A percentile compares a stretch with the other conserved stretches of the same genome.
These are phyloP conservation scores for Desmophyllum pertusum DNA, from an alignment of 92 coral and sea anemone species.

Conservation along the genomic window DNA sequence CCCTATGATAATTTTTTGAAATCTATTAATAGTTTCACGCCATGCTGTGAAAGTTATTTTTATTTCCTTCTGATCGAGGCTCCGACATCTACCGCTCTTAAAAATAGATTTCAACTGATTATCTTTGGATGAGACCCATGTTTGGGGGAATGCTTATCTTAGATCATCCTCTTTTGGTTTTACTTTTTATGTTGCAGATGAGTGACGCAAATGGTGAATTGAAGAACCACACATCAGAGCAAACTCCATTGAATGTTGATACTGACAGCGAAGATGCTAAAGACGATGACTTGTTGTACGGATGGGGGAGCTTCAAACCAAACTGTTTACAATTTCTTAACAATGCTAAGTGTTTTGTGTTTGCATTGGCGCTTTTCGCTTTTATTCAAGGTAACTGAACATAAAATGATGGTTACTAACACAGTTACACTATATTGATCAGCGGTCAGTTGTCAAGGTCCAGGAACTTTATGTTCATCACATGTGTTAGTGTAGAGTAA, in stretches of 20 bases:
- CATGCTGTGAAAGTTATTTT: no score
- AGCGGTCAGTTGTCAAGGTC: neutral
- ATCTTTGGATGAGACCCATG: no score
- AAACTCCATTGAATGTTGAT: slow-evolving; percentile 20
- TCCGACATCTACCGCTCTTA: no score
- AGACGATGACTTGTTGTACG: slow-evolving; percentile 62
- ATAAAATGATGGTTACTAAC: no score
- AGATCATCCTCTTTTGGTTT: no score
- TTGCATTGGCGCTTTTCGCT: slow-evolving; percentile 67
- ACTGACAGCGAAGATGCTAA: neutral
- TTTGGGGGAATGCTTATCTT: no score
- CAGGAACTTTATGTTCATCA: no score
- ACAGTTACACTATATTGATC: neutral
- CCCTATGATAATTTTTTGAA: no score
- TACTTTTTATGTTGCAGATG: slow-evolving; percentile 22
- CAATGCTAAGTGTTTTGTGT: slow-evolving; percentile 77
- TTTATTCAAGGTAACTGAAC: slow-evolving; percentile 74
- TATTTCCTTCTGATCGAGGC: no score
- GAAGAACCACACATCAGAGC: neutral
- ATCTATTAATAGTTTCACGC: no score
- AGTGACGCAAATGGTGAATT: neutral
- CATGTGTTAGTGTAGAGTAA: neutral
- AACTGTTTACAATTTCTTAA: slow-evolving; percentile 71
- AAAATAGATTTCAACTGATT: no score
- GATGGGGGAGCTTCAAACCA: slow-evolving; percentile 94